A percentile compares a stretch with the other conserved stretches of the same genome.
phyloP scores from a whole-genome alignment of 2,797 vertebrate genomes.

The Eospalax fontanierii region DNA sequence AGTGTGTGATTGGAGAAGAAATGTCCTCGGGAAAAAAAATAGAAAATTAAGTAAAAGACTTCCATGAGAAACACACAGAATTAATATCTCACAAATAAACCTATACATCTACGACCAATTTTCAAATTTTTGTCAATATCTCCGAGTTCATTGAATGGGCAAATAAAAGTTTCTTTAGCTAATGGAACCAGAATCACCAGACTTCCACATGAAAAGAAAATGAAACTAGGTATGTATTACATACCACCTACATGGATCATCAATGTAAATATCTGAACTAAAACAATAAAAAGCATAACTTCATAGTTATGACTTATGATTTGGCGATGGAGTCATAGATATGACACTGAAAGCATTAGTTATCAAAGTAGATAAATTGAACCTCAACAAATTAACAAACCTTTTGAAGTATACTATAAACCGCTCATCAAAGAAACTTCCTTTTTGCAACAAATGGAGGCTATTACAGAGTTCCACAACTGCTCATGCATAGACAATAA shows the following conservation, averaged over 20 bases:
- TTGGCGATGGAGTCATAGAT: neutral
- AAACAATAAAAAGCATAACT: neutral
- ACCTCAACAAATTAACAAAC: neutral
- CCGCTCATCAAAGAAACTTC: no score
- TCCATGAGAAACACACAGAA: neutral
- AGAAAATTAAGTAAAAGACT: conserved; percentile 12
- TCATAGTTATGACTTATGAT: neutral
- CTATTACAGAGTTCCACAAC: no score
- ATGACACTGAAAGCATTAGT: neutral
- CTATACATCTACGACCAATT: neutral
- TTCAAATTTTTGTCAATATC: neutral
- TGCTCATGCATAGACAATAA: no score
- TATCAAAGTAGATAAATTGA: neutral
- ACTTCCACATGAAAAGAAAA: neutral
- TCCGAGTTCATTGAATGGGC: neutral
- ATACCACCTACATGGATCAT: neutral
- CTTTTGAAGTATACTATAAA: neutral
- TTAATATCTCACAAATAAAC: neutral
- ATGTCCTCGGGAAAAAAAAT: neutral
- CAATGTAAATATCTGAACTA: neutral
- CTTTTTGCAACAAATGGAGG: no score
- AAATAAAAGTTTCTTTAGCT: neutral
- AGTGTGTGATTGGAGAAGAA: neutral
- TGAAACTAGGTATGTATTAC: neutral
- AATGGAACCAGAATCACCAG: neutral